Percentiles rank a stretch among this genome's conserved stretches.
Evolutionary conservation across 2,888 invertebrate species (phyloP).

Genomic region (Pyrrhosoma nymphula): DNA sequence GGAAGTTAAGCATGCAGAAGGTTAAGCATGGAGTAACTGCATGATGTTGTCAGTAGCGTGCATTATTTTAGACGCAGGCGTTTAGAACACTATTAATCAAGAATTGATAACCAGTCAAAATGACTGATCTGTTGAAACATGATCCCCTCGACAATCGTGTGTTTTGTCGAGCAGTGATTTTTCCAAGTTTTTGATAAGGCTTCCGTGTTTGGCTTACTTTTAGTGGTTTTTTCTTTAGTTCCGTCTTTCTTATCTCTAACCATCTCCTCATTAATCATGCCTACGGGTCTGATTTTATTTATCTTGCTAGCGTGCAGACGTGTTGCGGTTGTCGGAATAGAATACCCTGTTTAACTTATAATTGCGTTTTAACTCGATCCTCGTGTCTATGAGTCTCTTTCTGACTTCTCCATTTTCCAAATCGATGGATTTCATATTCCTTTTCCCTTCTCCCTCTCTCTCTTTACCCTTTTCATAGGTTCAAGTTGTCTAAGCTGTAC

Average conservation of each 20-base stretch:
- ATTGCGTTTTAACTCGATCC: background rate
- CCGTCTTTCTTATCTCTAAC: background rate
- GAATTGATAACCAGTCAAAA: too few relatives aligned
- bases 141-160: too few relatives aligned
- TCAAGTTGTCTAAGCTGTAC: background rate
- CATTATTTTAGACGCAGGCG: too few relatives aligned
- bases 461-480: background rate
- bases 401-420: background rate
- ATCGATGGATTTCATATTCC: background rate
- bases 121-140: too few relatives aligned
- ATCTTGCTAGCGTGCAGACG: background rate
- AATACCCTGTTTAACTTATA: background rate
- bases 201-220: background rate
- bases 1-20: too few relatives aligned
- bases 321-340: background rate
- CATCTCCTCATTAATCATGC: background rate
- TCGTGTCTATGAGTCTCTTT: background rate
- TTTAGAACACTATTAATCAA: too few relatives aligned
- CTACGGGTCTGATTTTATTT: background rate
- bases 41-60: too few relatives aligned
- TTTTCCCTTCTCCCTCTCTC: background rate
- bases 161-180: too few relatives aligned
- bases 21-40: too few relatives aligned
- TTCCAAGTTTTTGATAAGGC: too few relatives aligned
- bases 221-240: background rate